phyloP scores from a whole-genome alignment of 2,888 invertebrate species.

The Hirtodrosophila histrioides region DNA sequence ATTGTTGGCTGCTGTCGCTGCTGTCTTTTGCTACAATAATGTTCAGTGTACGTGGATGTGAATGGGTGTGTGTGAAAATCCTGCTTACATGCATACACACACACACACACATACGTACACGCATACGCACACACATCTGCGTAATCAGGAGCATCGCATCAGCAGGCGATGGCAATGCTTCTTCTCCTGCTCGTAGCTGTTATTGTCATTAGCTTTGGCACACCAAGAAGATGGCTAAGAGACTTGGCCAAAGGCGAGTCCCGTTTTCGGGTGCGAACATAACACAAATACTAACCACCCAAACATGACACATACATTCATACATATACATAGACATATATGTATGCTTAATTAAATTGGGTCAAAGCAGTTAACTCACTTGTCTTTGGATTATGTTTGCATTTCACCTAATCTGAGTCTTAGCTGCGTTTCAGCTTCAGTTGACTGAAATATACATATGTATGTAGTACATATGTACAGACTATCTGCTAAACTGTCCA shows the following conservation, averaged over 20 bases:
- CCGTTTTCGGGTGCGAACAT: conserved; percentile 46
- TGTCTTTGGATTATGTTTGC: conserved; percentile 75
- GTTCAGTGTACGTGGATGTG: conserved; percentile 41
- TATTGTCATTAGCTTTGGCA: conserved; percentile 63
- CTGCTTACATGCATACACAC: conserved; percentile 35
- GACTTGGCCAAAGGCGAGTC: conserved; percentile 13
- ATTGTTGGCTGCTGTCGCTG: conserved; percentile 70
- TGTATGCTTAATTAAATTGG: conserved; percentile 74
- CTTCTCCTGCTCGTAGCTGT: conserved; percentile 28
- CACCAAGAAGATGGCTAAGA: not conserved
- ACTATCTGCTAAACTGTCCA: conserved; percentile 16
- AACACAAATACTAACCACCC: conserved; percentile 44
- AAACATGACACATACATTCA: conserved; percentile 29
- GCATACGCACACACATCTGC: conserved; percentile 13
- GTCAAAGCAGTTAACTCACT: conserved; percentile 76
- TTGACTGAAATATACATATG: conserved; percentile 35
- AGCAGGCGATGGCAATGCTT: conserved; percentile 33
- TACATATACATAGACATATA: conserved; percentile 3
- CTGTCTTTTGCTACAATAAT: conserved; percentile 70
- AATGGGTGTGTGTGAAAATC: conserved; percentile 42
- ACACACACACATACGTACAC: conserved; percentile 3
- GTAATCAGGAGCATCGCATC: conserved; percentile 50
- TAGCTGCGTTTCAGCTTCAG: conserved; percentile 24
- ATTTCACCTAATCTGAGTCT: conserved; percentile 67
- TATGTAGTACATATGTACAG: not conserved